Conservation (phyloP, 92 coral and sea anemone genomes). For the Chrysogorgia sp. region DNA sequence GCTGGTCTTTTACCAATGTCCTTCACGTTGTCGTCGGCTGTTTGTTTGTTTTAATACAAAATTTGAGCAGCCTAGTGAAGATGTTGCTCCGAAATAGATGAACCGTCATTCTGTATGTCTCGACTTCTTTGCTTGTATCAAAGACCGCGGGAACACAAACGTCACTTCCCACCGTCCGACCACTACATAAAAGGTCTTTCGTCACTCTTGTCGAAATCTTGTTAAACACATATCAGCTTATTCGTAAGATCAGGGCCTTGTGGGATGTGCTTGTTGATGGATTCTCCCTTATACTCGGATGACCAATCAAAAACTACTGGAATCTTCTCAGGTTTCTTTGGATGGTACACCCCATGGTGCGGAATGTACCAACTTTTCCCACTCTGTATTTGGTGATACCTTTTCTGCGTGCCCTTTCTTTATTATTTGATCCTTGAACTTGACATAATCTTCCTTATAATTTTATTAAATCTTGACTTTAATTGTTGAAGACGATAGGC, state of each 20-base stretch:
- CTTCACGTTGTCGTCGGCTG: constrained; percentile 62
- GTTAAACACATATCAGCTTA: constrained; percentile 9
- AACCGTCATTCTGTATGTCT: background rate
- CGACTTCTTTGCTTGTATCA: background rate
- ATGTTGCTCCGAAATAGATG: constrained; percentile 25
- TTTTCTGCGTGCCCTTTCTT: constrained; percentile 55
- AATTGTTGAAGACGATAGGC: constrained; percentile 53
- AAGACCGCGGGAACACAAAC: no score
- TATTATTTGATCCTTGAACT: constrained; percentile 51
- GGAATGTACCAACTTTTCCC: constrained; percentile 56
- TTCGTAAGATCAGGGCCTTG: constrained; percentile 38
- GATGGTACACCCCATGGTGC: no score
- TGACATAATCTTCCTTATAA: constrained; percentile 51
- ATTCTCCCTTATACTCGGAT: constrained; percentile 37
- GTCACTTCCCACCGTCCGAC: constrained; percentile 6
- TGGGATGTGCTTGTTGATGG: constrained; percentile 26
- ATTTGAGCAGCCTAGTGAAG: constrained; percentile 60
- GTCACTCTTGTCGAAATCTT: constrained; percentile 31
- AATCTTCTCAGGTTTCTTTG: constrained; percentile 34
- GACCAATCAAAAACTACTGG: constrained; percentile 35
- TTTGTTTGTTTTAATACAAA: constrained; percentile 53
- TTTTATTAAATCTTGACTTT: constrained; percentile 45
- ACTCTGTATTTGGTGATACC: constrained; percentile 32
- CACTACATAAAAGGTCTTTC: constrained; percentile 5
- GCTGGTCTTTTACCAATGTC: constrained; percentile 50